Evolutionary conservation across 30 jellyfish, hydroid and myxozoan species (phyloP).

Genomic region (Haliclystus octoradiatus): DNA sequence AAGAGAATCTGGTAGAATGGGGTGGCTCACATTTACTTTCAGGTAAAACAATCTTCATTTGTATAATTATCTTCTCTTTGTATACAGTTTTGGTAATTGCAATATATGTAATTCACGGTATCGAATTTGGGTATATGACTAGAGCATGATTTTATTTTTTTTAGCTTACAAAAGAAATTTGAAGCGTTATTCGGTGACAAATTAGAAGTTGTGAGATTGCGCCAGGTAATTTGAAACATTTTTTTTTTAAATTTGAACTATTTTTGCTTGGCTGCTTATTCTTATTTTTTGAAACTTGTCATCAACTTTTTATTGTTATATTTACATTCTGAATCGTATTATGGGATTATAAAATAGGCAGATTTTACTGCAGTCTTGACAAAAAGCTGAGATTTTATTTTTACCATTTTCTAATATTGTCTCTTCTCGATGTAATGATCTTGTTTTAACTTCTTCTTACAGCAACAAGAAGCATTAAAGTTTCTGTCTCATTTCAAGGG

Average conservation of each 20-base stretch:
- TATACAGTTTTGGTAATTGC: neutral
- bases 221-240: constrained; percentile 39
- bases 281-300: no score
- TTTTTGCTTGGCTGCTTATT: neutral
- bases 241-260: no score
- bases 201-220: constrained; percentile 82
- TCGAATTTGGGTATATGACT: neutral
- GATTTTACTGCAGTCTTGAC: no score
- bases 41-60: constrained; percentile 31
- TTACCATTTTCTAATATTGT: no score
- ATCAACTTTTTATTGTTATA: no score
- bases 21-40: constrained; percentile 94
- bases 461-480: constrained; percentile 96
- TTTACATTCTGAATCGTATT: no score
- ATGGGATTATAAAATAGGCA: no score
- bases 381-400: no score
- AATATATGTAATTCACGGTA: neutral
- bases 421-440: no score
- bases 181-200: constrained; percentile 96
- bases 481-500: constrained; percentile 92
- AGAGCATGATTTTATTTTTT: neutral
- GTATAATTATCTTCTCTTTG: no score
- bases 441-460: neutral
- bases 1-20: constrained; percentile 97
- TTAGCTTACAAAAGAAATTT: constrained; percentile 91